Percentiles rank a stretch among this genome's conserved stretches.
Evolutionary conservation across 1,140 invertebrate genomes (phyloP).

Genomic region (Paracyclopina nana): DNA sequence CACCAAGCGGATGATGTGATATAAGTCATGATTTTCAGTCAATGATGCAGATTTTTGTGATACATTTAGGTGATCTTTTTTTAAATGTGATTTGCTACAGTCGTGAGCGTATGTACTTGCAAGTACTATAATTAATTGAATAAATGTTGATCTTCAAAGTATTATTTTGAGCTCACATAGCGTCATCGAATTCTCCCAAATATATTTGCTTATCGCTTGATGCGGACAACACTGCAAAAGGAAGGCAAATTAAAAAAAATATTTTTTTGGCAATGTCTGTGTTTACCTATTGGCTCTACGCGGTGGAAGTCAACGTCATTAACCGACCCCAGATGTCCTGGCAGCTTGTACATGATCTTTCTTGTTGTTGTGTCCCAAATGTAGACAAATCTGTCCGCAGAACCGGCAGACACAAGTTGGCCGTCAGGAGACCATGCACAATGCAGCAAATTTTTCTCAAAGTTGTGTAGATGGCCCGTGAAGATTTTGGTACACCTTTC

Average conservation of each 20-base stretch:
- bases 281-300: conserved; percentile 65
- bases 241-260: conserved; percentile 21
- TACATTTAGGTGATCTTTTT: no score
- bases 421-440: conserved; percentile 76
- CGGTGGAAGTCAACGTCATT: conserved; percentile 94
- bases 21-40: no score
- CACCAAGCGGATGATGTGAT: no score
- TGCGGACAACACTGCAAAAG: conserved; percentile 57
- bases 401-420: conserved; percentile 66
- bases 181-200: conserved; percentile 85
- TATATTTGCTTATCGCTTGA: conserved; percentile 92
- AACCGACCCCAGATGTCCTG: conserved; percentile 91
- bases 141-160: no score
- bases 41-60: no score
- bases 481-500: conserved; percentile 87
- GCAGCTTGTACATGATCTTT: conserved; percentile 83
- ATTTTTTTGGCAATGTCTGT: neutral
- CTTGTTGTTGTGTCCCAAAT: conserved; percentile 87
- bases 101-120: no score
- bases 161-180: no score
- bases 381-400: conserved; percentile 84
- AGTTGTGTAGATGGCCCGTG: conserved; percentile 28
- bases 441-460: conserved; percentile 46
- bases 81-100: no score
- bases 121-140: no score